Base-by-base conservation (phyloP, 2,888 invertebrate genomes). In the Orthonychiurus folsomi region DNA sequence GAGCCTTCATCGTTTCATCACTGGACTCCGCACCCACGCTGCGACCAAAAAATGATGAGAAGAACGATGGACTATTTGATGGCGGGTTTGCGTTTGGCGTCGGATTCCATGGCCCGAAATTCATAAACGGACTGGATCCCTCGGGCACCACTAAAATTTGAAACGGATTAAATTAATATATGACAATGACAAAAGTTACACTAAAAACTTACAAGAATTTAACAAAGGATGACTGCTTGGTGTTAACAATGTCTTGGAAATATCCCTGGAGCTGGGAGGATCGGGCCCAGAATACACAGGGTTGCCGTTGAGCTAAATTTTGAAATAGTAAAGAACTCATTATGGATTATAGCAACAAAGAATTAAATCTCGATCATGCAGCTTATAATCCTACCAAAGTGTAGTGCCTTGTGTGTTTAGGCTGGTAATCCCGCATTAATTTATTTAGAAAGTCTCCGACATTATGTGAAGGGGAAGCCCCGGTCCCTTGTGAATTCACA, bases 361-460 rank as follows among this genome's bases (percentile, higher is more conserved):
- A n/a, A n/a, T n/a, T n/a, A n/a, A n/a, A n/a, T n/a, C n/a, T n/a
- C n/a, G n/a, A n/a, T 37, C 15, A 37, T 37, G 15, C 37, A 37
- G 37, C 15, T 37, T 9, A 52, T 9, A 23, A n/a, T 24, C 59
- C 50, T 59, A 59, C 59, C 26, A 59, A n/a, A 21, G 59, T 59
- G 50, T 59, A 59, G 3, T 48, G 47, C 37, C 23, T 59, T 47
- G 59, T 50, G 50, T 59, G 47, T 50, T 59, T 59, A 3, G 59
- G n/a, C 2, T 50, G 23, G 25, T 59, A 59, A 12, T 59, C 47
- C n/a, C 26, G 21, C 59, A 59, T 48, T 5, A 59, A n/a, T 25
- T 59, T 23, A 5, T 20, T 25, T 20, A 59, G 25, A 25, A 59
- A 59, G 5, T 9, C 20, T n/a, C 52, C 52, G 3, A 52, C 52